Evolutionary conservation across 2,888 invertebrate species (phyloP), one percentile per base, ranked within the genome.

Genomic region (Linyphia triangularis): DNA sequence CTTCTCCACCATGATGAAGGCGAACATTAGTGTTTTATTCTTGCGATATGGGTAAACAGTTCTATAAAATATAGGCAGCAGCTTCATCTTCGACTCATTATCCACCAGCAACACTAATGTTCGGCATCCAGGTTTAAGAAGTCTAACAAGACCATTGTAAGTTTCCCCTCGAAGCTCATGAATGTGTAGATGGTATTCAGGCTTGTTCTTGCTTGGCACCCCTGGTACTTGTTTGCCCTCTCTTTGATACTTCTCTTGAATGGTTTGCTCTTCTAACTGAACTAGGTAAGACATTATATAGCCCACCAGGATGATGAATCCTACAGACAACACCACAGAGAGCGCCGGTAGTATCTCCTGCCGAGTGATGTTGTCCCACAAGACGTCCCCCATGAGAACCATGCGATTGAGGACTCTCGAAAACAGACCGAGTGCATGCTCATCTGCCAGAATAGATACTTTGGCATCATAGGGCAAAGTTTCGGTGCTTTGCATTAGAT

Each of bases 11-110:
- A 96, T 95, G 94, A 99, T 95, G 92, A 96, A 98, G 30, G 97
- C 97, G 94, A 99, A 99, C 94, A 98, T 95, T 88, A 99, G 94
- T 0, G 98, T 98, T 93, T 98, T 99, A 94, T 98, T 98, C 93
- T 97, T 98, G 22, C 99, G 95, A 92, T 99, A 98, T 2, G 99
- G 98, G 96, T 98, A 98, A 88, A 99, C 96, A 89, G 96, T 96
- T 93, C 96, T 96, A 92, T 98, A 98, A 94, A 98, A 99, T 89
- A 96, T 96, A 63, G 97, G 96, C 90, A 99, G 94, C 70, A 99
- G 94, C 92, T 96, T 96, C 90, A 96, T 95, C 75, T 97, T 96
- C 85, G 96, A 96, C 92, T 97, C 96, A 92, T 95, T 94, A 93
- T 99, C 98, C 3, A 99, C 96, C 78, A 99, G 94, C 69, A 99